These are phyloP conservation scores for Triplophysa bombifrons DNA, from an alignment of 2,797 vertebrate species.

Conservation along the genomic window DNA sequence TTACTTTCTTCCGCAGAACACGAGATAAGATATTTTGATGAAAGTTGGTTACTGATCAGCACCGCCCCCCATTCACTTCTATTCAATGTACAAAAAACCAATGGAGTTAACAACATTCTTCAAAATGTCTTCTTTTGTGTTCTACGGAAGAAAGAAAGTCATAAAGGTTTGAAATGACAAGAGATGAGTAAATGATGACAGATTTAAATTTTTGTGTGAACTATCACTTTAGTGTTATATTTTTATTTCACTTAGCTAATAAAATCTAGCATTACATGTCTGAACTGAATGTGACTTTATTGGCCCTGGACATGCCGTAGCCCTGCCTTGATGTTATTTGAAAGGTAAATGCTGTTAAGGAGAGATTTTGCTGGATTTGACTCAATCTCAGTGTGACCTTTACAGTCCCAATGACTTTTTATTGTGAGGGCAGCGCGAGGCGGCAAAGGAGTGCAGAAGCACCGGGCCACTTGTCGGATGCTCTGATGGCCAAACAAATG, in stretches of 20 bases:
- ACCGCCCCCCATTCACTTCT: too few relatives aligned
- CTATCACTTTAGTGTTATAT: not conserved
- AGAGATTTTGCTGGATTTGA: slow-evolving; percentile 61
- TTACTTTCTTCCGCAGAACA: too few relatives aligned
- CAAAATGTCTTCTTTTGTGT: too few relatives aligned
- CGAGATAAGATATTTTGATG: too few relatives aligned
- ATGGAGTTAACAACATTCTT: too few relatives aligned
- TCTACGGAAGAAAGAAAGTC: too few relatives aligned
- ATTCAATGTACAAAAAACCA: too few relatives aligned
- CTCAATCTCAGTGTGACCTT: slow-evolving; percentile 75
- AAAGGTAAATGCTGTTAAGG: slow-evolving; percentile 68
- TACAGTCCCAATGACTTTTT: slow-evolving; percentile 72
- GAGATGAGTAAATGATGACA: too few relatives aligned
- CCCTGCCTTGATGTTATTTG: slow-evolving; percentile 58
- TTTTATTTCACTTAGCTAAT: not conserved
- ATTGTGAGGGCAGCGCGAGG: slow-evolving; percentile 77
- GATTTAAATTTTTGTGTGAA: not conserved
- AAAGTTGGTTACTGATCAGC: too few relatives aligned
- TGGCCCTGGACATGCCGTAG: not conserved
- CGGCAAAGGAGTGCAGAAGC: slow-evolving; percentile 58
- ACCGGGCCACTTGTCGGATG: slow-evolving; percentile 69
- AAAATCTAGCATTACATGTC: slow-evolving; percentile 2
- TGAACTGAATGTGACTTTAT: slow-evolving; percentile 29
- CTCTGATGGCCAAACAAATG: slow-evolving; percentile 85
- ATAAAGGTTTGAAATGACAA: too few relatives aligned